Base-by-base conservation (phyloP, 2,113 vertebrate genomes). In the Mustelus asterias region DNA sequence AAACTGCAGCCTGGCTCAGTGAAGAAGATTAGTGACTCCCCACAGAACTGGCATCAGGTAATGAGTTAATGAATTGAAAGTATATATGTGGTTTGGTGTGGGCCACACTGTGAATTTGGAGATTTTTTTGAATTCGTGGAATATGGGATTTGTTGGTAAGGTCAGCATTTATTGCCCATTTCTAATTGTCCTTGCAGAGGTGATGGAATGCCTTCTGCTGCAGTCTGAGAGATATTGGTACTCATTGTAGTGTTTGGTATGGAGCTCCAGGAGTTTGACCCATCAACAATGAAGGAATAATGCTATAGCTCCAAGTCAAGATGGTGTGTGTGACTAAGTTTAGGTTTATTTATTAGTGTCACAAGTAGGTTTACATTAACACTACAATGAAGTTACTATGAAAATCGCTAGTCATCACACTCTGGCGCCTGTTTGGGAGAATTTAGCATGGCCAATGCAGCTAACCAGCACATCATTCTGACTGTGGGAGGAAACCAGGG, bases 31-130 rank as follows among this genome's bases (percentile, higher is more conserved):
- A 99, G 98, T 29, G 97, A 97, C 54, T 98, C 99, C 9, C 97
- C 96, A 96, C 99, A 99, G 96, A 99, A 99, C 96, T 99, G 99
- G 99, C 99, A 99, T 97, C 98, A 99, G 99, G 99, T 99, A 96
- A 97, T 48, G 33, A 37, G 58, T 37, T 65, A 93, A 93, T 1
- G 5, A 1, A 63, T 63, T 92, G 18, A 60, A n/a, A 10, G 89
- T 33, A 5, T 92, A 54, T 60, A 10, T 16, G 88, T 10, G 11
- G 29, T 29, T 76, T 76, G 72, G 29, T 76, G 26, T 76, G 72
- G 29, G 29, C 72, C 29, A 76, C 1, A 33, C 9, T 76, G 11
- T 76, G 72, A 76, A 33, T 33, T 29, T 76, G 72, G 10, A 76
- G 29, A n/a, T 1, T 76, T n/a, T 72, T 76, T 76, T 33, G 1